phyloP scores from a whole-genome alignment of 2,113 vertebrate species.

The Dolichotis patagonum region DNA sequence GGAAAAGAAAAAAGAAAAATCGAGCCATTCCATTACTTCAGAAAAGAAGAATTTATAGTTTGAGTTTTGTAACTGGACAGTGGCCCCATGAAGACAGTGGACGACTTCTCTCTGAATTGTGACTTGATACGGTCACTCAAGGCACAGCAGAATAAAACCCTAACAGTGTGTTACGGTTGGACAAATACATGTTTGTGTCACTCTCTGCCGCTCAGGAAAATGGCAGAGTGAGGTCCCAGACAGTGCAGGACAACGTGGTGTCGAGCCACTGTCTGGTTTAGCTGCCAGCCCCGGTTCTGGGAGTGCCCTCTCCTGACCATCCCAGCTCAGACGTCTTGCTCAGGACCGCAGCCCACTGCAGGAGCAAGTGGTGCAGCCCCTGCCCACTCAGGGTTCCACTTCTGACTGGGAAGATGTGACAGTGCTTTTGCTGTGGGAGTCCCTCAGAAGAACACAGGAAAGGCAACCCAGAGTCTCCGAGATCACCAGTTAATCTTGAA shows the following conservation, averaged over 20 bases:
- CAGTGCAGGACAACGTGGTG: accelerated
- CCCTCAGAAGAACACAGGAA: background rate
- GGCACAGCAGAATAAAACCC: background rate
- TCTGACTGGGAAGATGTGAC: background rate
- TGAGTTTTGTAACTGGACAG: background rate
- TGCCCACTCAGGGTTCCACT: too few species aligned
- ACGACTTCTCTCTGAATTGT: background rate
- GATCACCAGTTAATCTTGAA: background rate
- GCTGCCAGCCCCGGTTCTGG: too few species aligned
- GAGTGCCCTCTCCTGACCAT: too few species aligned
- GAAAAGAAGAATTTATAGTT: background rate
- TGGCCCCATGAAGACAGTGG: background rate
- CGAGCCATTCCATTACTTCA: background rate
- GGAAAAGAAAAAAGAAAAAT: background rate
- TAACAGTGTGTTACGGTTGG: background rate
- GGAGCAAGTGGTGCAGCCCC: background rate
- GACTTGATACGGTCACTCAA: background rate
- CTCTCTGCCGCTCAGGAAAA: background rate
- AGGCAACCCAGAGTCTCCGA: background rate
- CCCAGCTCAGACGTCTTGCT: background rate
- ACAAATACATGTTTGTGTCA: background rate
- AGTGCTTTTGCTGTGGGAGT: background rate
- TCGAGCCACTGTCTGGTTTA: background rate
- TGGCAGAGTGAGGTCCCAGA: background rate
- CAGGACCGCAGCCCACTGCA: too few species aligned